Conservation (phyloP, 2,113 vertebrate genomes). For the Ictidomys tridecemlineatus region DNA sequence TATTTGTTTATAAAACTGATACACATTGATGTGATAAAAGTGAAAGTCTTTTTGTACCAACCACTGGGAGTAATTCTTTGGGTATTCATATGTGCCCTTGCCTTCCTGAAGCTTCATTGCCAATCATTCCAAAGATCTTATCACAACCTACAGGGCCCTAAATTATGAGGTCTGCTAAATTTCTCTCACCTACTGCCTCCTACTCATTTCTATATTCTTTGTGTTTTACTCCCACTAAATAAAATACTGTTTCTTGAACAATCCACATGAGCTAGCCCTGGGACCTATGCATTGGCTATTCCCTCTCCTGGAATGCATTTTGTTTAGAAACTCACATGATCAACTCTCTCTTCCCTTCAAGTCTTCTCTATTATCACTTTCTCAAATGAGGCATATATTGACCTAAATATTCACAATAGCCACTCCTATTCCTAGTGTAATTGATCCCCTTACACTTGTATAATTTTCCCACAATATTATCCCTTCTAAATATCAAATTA, state of each 20-base stretch:
- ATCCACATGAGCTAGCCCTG: neutral
- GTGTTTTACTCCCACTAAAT: neutral
- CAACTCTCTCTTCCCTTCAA: neutral
- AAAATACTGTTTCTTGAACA: neutral
- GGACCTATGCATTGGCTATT: neutral
- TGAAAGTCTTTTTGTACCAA: neutral
- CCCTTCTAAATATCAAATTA: neutral
- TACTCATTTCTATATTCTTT: neutral
- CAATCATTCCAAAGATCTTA: neutral
- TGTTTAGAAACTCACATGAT: neutral
- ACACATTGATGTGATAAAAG: neutral
- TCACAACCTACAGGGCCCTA: neutral
- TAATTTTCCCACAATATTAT: neutral
- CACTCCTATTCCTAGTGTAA: neutral
- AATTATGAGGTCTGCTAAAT: neutral
- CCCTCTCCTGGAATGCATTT: neutral
- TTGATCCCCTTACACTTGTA: neutral
- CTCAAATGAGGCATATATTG: neutral
- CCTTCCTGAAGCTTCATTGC: neutral
- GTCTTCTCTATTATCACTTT: neutral
- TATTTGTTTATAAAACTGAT: conserved; percentile 4
- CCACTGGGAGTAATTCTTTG: neutral
- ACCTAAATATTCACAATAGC: neutral
- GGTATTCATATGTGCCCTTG: neutral
- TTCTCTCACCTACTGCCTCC: neutral